Conservation (phyloP, 2,113 vertebrate species). For the Osmerus eperlanus region DNA sequence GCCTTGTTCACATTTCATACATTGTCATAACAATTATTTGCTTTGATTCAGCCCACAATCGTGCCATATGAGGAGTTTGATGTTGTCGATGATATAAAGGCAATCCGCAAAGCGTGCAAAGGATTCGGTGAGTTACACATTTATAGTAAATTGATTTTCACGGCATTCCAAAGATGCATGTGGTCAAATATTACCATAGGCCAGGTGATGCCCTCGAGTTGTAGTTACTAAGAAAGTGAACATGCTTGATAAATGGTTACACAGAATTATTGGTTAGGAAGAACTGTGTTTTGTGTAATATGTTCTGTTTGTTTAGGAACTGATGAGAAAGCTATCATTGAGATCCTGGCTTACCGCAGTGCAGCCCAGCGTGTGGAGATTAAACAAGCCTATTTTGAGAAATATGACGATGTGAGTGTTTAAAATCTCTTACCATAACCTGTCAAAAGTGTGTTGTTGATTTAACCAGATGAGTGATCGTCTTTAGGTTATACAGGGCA, state of each 20-base stretch:
- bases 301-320: slow-evolving; percentile 60
- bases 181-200: not conserved
- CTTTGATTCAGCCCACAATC: slow-evolving; percentile 65
- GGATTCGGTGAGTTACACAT: slow-evolving; percentile 65
- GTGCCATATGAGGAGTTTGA: slow-evolving; percentile 72
- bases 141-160: not conserved
- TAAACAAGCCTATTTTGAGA: slow-evolving; percentile 75
- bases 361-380: slow-evolving; percentile 69
- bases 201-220: too few species aligned
- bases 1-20: too few species aligned
- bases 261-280: not conserved
- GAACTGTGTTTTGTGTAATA: not conserved
- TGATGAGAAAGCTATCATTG: slow-evolving; percentile 76
- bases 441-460: not conserved
- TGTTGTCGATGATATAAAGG: slow-evolving; percentile 74
- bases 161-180: not conserved
- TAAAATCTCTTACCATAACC: not conserved
- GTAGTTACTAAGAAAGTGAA: too few species aligned
- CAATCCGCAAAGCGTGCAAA: slow-evolving; percentile 79
- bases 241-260: too few species aligned
- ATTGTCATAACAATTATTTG: slow-evolving; percentile 6
- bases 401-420: slow-evolving; percentile 76
- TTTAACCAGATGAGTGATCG: not conserved
- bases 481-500: too few species aligned
- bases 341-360: slow-evolving; percentile 73